Evolutionary conservation across 1,140 invertebrate genomes (phyloP), one percentile per base, ranked within the genome.

Genomic region (Magallana angulata): DNA sequence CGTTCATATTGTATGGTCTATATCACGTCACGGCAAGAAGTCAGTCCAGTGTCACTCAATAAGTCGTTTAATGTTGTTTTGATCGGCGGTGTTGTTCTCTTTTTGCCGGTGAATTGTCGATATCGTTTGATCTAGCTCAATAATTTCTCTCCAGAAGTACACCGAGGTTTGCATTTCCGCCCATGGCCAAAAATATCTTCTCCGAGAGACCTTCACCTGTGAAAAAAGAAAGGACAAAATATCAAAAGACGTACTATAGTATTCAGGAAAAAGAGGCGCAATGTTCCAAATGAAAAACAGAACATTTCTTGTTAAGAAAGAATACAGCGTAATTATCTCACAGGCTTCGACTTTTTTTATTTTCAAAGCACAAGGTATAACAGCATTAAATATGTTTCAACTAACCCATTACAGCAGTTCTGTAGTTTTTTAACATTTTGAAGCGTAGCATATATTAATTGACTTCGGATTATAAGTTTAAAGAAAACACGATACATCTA

Each of bases 201-300:
- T 30, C 11, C 12, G 12, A 36, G 24, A 24, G 7, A 36, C 68
- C 68, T 71, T 71, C 68, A 71, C 68, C 68, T 71, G 18, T 71
- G 7, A 36, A 62, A 30, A 71, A 30, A 71, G 68, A 36, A 8
- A 71, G 24, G 3, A 8, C 18, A 12, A 30, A 18, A 18, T 30
- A 71, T 12, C 30, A 71, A 71, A 71, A 71, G 24, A 71, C 11
- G 24, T 36, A 36, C 36, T 36, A 36, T 36, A 36, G 36, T 36
- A 36, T 71, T 71, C 24, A 24, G 68, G 18, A 30, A 30, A 71
- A 71, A 30, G n/a, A 62, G 18, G 7, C 18, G 36, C 68, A 30
- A 30, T 71, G 68, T 71, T 71, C 36, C 68, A 18, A 30, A 18
- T 71, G 18, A 71, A 71, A 71, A 71, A 18, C 24, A 71, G 68